A percentile compares a stretch with the other conserved stretches of the same genome.
These are phyloP conservation scores for Glossophaga mutica DNA, from an alignment of 2,797 vertebrate genomes.

Conservation along the genomic window DNA sequence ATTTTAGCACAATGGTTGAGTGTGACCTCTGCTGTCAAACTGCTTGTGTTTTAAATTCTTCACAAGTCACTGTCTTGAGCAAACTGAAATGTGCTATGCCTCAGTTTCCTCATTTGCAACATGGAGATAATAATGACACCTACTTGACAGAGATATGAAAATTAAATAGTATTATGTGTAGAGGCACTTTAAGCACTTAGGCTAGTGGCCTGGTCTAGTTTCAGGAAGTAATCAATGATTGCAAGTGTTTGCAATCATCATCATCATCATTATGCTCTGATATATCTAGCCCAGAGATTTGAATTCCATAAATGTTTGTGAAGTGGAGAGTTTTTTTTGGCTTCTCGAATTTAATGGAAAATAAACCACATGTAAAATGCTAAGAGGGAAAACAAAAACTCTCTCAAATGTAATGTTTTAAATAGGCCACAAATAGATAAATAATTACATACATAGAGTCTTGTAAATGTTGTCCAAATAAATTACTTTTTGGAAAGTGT, in stretches of 20 bases:
- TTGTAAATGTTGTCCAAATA: not conserved
- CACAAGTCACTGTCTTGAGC: not conserved
- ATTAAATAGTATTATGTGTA: not conserved
- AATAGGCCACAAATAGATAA: not conserved
- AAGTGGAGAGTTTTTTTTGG: not conserved
- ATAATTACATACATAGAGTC: not conserved
- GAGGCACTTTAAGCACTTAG: not conserved
- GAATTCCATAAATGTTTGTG: conserved; percentile 22
- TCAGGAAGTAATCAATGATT: not conserved
- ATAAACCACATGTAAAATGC: not conserved
- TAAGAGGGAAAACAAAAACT: not conserved
- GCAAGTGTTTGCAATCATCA: not conserved
- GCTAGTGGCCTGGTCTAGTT: not conserved
- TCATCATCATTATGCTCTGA: not conserved
- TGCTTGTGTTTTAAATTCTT: not conserved
- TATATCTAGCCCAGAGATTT: not conserved
- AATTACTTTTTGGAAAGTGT: not conserved
- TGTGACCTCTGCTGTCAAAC: not conserved
- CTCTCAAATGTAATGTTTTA: not conserved
- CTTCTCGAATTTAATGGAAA: not conserved
- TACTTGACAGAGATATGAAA: not conserved
- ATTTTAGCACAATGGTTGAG: not conserved
- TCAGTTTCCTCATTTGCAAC: not conserved
- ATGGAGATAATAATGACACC: not conserved
- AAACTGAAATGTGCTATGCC: not conserved